Conservation (phyloP, 2,888 invertebrate species). For the Heliothis peltigera region DNA sequence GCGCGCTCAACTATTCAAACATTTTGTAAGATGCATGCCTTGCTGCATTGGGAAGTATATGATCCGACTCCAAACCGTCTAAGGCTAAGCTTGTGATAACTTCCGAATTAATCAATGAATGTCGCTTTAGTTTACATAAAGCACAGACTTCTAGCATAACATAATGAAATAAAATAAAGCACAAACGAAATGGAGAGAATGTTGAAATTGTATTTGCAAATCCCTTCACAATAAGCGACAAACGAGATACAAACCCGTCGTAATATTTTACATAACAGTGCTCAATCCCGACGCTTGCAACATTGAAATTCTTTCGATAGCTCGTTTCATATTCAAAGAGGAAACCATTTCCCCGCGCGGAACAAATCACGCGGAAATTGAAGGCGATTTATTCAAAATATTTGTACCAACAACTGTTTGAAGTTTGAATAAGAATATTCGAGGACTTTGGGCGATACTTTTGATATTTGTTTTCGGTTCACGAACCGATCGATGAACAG, state of each 20-base stretch:
- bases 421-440: slow-evolving; percentile 16
- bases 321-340: slow-evolving; percentile 77
- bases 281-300: slow-evolving; percentile 62
- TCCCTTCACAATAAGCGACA: slow-evolving; percentile 64
- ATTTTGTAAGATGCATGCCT: slow-evolving; percentile 55
- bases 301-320: slow-evolving; percentile 57
- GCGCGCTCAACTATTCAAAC: slow-evolving; percentile 71
- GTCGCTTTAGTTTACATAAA: slow-evolving; percentile 19
- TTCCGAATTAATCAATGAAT: slow-evolving; percentile 27
- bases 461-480: slow-evolving; percentile 68
- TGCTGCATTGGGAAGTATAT: slow-evolving; percentile 55
- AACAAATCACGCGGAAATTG: slow-evolving; percentile 77
- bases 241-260: slow-evolving; percentile 65
- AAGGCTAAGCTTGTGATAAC: slow-evolving; percentile 20
- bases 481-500: slow-evolving; percentile 55
- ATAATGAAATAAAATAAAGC: slow-evolving; percentile 7
- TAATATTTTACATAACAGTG: slow-evolving; percentile 75
- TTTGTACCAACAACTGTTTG: slow-evolving; percentile 71
- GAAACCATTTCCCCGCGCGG: slow-evolving; percentile 68
- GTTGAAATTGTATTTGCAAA: slow-evolving; percentile 32
- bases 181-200: slow-evolving; percentile 17
- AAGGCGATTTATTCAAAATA: slow-evolving; percentile 77
- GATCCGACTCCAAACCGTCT: slow-evolving; percentile 29
- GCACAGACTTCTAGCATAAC: not conserved
- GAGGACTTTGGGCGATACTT: slow-evolving; percentile 54